phyloP scores from a whole-genome alignment of 2,113 vertebrate species.

The Silurus asotus region DNA sequence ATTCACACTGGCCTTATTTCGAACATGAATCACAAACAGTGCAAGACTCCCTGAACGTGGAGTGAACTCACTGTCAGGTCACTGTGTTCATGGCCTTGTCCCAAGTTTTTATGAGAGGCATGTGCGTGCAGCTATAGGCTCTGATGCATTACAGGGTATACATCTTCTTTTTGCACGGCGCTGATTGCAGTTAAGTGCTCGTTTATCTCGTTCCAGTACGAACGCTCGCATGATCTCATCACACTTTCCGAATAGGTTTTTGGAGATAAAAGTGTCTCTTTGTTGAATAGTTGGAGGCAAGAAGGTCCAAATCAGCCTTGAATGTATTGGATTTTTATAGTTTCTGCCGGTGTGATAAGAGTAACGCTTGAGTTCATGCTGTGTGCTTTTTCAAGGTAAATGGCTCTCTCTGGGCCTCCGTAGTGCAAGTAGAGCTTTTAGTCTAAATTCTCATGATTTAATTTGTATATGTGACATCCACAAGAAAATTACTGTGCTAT shows the following conservation, averaged over 20 bases:
- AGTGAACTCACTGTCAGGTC: conserved; percentile 44
- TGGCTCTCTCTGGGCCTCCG: neutral
- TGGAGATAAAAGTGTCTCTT: conserved; percentile 38
- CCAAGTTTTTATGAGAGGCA: conserved; percentile 55
- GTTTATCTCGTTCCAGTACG: conserved; percentile 41
- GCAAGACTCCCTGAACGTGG: conserved; percentile 37
- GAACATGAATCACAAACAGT: conserved; percentile 38
- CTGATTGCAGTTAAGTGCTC: conserved; percentile 50
- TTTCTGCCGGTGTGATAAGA: conserved; percentile 16
- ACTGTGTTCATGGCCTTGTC: conserved; percentile 29
- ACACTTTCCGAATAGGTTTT: conserved; percentile 24
- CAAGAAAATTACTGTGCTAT: neutral
- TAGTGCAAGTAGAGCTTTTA: neutral
- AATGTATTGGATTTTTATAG: conserved; percentile 37
- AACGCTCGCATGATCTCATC: conserved; percentile 36
- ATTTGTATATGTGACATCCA: conserved; percentile 14
- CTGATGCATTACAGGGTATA: conserved; percentile 37
- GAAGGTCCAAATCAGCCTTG: neutral
- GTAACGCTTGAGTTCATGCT: neutral
- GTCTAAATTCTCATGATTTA: neutral
- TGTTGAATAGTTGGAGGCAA: conserved; percentile 15
- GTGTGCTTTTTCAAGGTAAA: conserved; percentile 11
- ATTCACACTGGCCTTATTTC: conserved; percentile 41
- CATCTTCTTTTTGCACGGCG: conserved; percentile 40
- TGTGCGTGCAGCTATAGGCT: conserved; percentile 36